phyloP scores from a whole-genome alignment of 1,140 invertebrate genomes.

The Panagrolaimus sp. region DNA sequence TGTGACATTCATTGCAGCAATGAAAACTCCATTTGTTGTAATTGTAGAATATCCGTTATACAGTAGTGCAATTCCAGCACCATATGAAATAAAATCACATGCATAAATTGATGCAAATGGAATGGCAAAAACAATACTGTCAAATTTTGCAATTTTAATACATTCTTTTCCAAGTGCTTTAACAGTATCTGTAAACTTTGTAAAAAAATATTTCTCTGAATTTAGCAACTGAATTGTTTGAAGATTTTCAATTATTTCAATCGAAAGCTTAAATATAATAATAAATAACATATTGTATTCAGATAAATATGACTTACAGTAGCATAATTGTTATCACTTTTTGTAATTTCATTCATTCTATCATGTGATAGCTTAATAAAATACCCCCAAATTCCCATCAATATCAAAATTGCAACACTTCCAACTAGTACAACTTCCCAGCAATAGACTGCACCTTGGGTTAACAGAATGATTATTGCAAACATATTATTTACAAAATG shows the following conservation, averaged over 20 bases:
- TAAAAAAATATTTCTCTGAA: slow-evolving; percentile 19
- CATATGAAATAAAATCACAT: slow-evolving; percentile 7
- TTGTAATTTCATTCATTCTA: not conserved
- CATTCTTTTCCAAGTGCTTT: not conserved
- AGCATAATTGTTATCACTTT: not conserved
- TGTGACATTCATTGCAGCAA: slow-evolving; percentile 11
- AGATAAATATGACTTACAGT: too few relatives aligned
- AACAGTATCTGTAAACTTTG: not conserved
- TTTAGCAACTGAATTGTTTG: slow-evolving; percentile 27
- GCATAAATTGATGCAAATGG: slow-evolving; percentile 12
- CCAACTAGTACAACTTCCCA: not conserved
- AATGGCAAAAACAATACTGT: not conserved
- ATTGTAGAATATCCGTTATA: slow-evolving; percentile 11
- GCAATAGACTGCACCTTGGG: not conserved
- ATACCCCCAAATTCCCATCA: not conserved
- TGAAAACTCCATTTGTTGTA: slow-evolving; percentile 8
- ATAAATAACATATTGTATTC: too few relatives aligned
- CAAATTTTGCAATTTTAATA: not conserved
- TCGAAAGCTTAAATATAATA: slow-evolving; percentile 9
- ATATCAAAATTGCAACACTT: not conserved
- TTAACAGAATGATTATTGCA: not conserved
- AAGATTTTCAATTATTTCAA: slow-evolving; percentile 32
- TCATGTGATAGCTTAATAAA: not conserved
- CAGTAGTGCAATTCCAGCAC: slow-evolving; percentile 10
- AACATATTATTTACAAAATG: not conserved